Percentiles rank a stretch among this genome's conserved stretches.
phyloP scores from a whole-genome alignment of 2,113 vertebrate species.

The Marmota monax region DNA sequence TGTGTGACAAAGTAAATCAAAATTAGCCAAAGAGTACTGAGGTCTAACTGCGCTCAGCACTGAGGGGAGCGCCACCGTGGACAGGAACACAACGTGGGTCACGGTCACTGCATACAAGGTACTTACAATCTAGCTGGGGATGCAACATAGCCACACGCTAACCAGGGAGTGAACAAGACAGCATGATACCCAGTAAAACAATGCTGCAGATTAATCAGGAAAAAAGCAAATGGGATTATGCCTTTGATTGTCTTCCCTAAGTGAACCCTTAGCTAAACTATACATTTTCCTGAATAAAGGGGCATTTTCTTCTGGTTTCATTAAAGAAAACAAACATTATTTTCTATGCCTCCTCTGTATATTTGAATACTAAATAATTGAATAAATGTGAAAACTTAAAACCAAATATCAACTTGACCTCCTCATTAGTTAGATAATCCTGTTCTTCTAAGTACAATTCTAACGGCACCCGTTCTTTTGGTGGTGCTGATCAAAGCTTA shows the following conservation, averaged over 20 bases:
- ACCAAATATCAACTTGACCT: slow-evolving; percentile 11
- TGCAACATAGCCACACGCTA: slow-evolving; percentile 78
- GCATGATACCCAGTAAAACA: slow-evolving; percentile 60
- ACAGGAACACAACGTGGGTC: slow-evolving; percentile 68
- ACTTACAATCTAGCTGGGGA: slow-evolving; percentile 73
- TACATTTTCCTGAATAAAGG: slow-evolving; percentile 28
- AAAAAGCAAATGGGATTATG: slow-evolving; percentile 56
- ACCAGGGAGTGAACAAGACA: slow-evolving; percentile 84
- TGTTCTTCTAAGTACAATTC: not conserved
- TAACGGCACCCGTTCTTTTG: not conserved
- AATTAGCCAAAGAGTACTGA: slow-evolving; percentile 59
- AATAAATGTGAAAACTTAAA: slow-evolving; percentile 41
- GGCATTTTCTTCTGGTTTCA: slow-evolving; percentile 40
- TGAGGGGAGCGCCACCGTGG: slow-evolving; percentile 65
- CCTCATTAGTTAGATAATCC: not conserved
- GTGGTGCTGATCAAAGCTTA: not conserved
- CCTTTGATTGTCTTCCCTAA: slow-evolving; percentile 55
- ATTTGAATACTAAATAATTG: slow-evolving; percentile 25
- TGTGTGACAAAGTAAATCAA: slow-evolving; percentile 66
- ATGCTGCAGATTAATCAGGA: slow-evolving; percentile 23
- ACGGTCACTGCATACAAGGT: slow-evolving; percentile 69
- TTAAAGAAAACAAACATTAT: slow-evolving; percentile 50
- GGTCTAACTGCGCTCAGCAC: slow-evolving; percentile 67
- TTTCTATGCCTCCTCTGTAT: slow-evolving; percentile 31
- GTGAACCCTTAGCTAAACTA: slow-evolving; percentile 16